Evolutionary conservation across 2,113 vertebrate species (phyloP), one percentile per base, ranked within the genome.

Genomic region (Gracilinanus agilis): DNA sequence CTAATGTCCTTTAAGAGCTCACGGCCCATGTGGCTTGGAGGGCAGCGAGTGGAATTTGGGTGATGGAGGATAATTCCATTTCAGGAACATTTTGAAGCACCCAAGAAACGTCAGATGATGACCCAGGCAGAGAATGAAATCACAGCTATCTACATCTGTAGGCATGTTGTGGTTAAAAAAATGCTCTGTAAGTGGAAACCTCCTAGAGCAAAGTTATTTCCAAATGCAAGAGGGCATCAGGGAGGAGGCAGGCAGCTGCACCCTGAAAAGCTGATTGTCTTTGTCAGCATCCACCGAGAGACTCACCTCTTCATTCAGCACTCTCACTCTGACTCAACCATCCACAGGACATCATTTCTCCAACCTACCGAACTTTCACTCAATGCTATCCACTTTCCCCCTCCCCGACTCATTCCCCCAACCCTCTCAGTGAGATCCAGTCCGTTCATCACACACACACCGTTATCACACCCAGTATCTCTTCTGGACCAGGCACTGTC

Each of bases 101-200:
- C 21, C 67, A n/a, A 75, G 13, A 75, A 75, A 75, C 67, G 7
- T n/a, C 67, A n/a, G 9, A n/a, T n/a, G 16, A 5, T 75, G 67
- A 61, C 67, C 24, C 4, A 75, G 67, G 1, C 93, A 94, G 58
- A 94, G 53, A 90, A 94, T 93, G 44, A 96, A 97, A 95, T 96
- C 93, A 95, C 55, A 95, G 93, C 92, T 92, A 94, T 88, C 93
- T 83, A 94, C 75, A 96, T 95, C 94, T 92, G 90, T 0, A 24
- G 34, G 49, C 56, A 92, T 89, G 95, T 93, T 95, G 93, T 96
- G 92, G 90, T 90, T 91, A 90, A 94, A 98, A 97, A 94, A 96
- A 97, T 44, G 92, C 21, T 94, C 90, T 95, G 96, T 97, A 97
- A 98, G 95, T 98, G 97, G 97, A 98, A 97, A 97, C 94, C 96